Conservation (phyloP, 2,113 vertebrate genomes). For the Chrysemys picta region DNA sequence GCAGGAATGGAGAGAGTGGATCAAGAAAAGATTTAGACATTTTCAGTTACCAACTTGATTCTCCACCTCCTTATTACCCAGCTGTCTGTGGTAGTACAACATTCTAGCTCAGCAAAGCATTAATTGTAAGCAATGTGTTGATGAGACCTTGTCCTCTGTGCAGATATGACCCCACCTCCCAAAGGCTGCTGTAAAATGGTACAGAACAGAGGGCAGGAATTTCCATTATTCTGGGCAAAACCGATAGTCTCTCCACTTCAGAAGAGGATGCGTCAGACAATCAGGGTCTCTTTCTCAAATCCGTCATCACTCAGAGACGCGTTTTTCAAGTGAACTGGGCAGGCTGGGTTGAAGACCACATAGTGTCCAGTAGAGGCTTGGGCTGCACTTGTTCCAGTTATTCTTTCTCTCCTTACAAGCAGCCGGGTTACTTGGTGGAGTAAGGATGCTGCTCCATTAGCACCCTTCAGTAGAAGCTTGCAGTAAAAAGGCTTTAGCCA, state of each 20-base stretch:
- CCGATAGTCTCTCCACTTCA: background rate
- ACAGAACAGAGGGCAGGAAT: accelerated
- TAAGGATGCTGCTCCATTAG: background rate
- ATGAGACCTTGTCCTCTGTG: background rate
- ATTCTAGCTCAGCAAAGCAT: background rate
- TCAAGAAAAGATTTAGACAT: background rate
- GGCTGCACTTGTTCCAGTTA: accelerated
- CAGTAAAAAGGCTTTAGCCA: background rate
- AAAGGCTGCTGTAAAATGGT: background rate
- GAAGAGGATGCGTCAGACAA: background rate
- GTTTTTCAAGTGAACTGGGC: background rate
- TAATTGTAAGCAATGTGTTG: conserved; percentile 9
- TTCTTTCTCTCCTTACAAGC: accelerated
- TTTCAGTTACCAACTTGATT: accelerated
- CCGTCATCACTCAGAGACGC: background rate
- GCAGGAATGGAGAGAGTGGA: background rate
- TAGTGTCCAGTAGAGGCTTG: background rate
- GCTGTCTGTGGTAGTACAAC: background rate
- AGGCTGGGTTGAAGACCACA: accelerated
- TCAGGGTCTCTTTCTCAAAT: background rate
- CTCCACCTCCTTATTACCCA: background rate
- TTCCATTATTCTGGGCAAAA: accelerated
- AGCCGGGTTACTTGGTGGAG: background rate
- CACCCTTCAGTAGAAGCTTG: background rate
- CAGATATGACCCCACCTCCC: conserved; percentile 11